Conservation (phyloP, 64 coral and sea anemone species). For the Stichodactyla mertensii region DNA sequence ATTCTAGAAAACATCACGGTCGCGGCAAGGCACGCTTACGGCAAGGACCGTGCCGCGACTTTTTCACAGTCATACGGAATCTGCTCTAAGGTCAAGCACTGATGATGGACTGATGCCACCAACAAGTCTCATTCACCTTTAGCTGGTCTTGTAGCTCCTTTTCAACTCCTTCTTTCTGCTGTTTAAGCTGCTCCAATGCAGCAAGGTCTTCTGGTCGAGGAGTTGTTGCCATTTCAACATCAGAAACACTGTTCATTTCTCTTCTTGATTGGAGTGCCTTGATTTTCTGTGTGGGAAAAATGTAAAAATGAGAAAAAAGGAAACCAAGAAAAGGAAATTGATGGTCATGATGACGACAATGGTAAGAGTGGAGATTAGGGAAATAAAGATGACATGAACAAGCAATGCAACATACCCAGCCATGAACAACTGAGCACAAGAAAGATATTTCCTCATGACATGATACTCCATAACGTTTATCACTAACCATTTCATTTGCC, state of each 20-base stretch:
- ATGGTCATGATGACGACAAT: no score
- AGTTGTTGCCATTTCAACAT: neutral
- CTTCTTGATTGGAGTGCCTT: neutral
- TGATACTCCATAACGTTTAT: neutral
- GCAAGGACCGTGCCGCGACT: no score
- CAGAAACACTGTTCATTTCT: neutral
- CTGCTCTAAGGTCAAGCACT: no score
- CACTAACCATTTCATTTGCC: slow-evolving; percentile 43
- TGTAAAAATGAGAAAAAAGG: neutral
- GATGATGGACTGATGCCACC: no score
- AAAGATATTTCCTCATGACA: no score
- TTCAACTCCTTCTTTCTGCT: neutral
- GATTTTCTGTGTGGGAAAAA: slow-evolving; percentile 1
- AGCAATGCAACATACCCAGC: no score
- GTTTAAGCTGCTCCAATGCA: neutral
- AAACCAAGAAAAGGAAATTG: neutral
- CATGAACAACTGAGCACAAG: no score
- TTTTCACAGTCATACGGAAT: no score
- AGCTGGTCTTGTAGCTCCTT: neutral
- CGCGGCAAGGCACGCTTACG: no score
- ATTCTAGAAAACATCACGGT: no score
- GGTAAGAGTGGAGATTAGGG: no score
- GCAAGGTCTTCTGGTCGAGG: neutral
- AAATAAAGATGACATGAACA: no score
- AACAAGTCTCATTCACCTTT: neutral